phyloP scores from a whole-genome alignment of 2,888 invertebrate species.

The Osedax frankpressi region DNA sequence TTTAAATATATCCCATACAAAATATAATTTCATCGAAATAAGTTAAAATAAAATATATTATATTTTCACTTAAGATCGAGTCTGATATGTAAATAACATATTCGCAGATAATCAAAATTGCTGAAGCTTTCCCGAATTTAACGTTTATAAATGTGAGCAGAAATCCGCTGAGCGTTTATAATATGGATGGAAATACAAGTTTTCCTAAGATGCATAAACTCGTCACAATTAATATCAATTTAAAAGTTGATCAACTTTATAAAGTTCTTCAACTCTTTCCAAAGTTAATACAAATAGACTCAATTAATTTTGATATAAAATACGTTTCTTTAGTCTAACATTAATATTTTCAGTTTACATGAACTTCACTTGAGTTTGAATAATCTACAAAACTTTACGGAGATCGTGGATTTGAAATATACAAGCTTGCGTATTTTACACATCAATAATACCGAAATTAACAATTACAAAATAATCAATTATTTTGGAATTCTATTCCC shows the following conservation, averaged over 20 bases:
- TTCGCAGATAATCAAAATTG: background rate
- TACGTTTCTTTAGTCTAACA: no score
- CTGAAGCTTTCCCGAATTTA: background rate
- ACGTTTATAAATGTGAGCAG: background rate
- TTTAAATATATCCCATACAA: no score
- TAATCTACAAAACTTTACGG: background rate
- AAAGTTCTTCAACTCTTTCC: background rate
- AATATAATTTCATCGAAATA: no score
- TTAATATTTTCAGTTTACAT: background rate
- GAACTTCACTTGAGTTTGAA: background rate
- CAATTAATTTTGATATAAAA: no score
- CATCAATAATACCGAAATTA: background rate
- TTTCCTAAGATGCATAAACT: background rate
- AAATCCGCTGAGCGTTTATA: background rate
- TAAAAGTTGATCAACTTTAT: background rate
- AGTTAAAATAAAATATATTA: no score
- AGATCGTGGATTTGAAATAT: background rate
- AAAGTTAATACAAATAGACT: background rate
- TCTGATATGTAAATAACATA: no score
- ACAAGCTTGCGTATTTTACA: background rate
- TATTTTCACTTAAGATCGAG: no score
- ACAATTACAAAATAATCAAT: background rate
- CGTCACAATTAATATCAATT: background rate
- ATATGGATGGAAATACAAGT: background rate
- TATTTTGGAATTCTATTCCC: background rate